Evolutionary conservation across 2,113 vertebrate genomes (phyloP).

Genomic region (Nothocercus nigrocapillus): DNA sequence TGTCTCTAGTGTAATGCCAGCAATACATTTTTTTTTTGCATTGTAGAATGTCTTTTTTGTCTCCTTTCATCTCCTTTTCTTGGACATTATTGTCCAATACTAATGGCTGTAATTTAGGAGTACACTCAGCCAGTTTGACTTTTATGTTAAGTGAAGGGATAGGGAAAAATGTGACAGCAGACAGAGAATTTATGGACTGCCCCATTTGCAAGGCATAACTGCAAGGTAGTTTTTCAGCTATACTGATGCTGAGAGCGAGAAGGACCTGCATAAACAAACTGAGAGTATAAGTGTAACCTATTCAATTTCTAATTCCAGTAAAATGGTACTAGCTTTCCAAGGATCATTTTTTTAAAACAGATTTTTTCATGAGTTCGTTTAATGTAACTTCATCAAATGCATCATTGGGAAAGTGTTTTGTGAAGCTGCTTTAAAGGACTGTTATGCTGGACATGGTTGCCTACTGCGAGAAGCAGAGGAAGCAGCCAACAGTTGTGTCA

Average conservation of each 20-base stretch:
- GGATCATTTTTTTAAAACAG: not conserved
- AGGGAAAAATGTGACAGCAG: not conserved
- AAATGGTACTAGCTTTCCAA: not conserved
- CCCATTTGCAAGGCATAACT: not conserved
- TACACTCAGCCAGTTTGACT: not conserved
- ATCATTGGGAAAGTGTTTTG: not conserved
- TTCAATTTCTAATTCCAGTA: not conserved
- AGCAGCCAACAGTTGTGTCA: not conserved
- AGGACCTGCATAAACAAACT: not conserved
- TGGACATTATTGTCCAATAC: not conserved
- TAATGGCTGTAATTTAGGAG: not conserved
- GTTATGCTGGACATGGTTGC: not conserved
- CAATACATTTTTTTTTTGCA: too few species aligned
- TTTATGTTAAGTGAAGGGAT: not conserved
- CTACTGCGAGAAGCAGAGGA: not conserved
- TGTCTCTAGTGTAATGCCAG: not conserved
- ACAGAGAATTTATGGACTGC: not conserved
- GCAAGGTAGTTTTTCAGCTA: not conserved
- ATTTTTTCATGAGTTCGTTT: not conserved
- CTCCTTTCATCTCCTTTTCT: not conserved
- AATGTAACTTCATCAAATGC: not conserved
- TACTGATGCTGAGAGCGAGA: not conserved
- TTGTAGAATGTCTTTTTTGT: not conserved
- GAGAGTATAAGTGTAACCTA: not conserved
- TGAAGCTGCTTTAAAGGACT: not conserved